Evolutionary conservation across 2,888 invertebrate species (phyloP).

Genomic region (Brachypalpus laphriformis): DNA sequence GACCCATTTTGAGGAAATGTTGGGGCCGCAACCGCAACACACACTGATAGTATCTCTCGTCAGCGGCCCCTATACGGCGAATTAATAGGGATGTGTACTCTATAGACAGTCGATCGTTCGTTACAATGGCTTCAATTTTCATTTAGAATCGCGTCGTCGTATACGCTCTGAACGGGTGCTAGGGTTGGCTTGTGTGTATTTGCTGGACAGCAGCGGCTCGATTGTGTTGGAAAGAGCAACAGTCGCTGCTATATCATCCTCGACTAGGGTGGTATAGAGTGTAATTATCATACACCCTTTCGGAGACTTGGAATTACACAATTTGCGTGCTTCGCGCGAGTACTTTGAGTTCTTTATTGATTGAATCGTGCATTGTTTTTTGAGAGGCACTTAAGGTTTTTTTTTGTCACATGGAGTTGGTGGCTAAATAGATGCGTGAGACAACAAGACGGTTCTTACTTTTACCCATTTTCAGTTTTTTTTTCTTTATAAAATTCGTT

Average conservation of each 20-base stretch:
- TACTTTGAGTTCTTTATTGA: constrained; percentile 47
- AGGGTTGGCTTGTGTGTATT: constrained; percentile 10
- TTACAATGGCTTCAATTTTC: constrained; percentile 52
- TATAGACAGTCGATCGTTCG: constrained; percentile 36
- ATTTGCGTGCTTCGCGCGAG: constrained; percentile 46
- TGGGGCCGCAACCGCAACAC: constrained; percentile 61
- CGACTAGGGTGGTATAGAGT: constrained; percentile 69
- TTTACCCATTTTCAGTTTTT: constrained; percentile 58
- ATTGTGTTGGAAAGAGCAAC: constrained; percentile 47
- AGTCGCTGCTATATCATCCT: constrained; percentile 58
- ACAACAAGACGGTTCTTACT: constrained; percentile 45
- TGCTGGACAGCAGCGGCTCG: not conserved
- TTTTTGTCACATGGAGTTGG: constrained; percentile 46
- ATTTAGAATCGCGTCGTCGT: constrained; percentile 3
- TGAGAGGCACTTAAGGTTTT: constrained; percentile 49
- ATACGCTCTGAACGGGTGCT: too few species aligned
- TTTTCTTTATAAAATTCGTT: constrained; percentile 14
- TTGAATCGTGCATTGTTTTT: constrained; percentile 27
- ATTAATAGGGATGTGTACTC: constrained; percentile 52
- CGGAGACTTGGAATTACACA: constrained; percentile 54
- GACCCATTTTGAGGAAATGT: constrained; percentile 82
- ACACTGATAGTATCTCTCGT: constrained; percentile 41
- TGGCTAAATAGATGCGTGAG: constrained; percentile 28
- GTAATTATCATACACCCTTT: constrained; percentile 67
- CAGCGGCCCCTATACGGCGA: constrained; percentile 36